Base-by-base conservation (phyloP, 2,113 vertebrate genomes). In the Ptychochromis oligacanthus region DNA sequence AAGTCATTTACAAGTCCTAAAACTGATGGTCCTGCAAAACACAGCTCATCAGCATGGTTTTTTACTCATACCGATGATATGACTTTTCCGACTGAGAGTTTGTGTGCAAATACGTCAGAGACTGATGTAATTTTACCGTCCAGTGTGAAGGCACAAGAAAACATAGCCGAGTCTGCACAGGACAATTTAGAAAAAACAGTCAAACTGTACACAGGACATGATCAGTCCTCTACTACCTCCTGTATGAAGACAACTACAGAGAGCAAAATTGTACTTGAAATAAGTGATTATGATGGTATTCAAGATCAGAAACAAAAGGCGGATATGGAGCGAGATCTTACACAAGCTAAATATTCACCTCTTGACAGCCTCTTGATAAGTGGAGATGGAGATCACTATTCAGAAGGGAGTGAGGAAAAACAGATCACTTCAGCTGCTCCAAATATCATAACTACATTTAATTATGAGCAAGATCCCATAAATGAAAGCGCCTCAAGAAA, bases 1-100 rank as follows among this genome's bases (percentile, higher is more conserved):
- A 77, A 76, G 52, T 70, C 77, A 36, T 75, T 79, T 81, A 55
- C 46, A 38, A 84, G 84, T 58, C 59, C 60, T 65, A 86, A 90
- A 87, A 80, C 31, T 13, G 57, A 49, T 43, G 49, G 55, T 82
- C 9, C 56, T 13, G 34, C 52, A 46, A 85, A 90, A 79, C 75
- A 64, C 22, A 77, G 40, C 38, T 75, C 83, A 58, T 58, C 90
- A 31, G 81, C 91, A 65, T 88, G 87, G 86, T 70, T 75, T 72
- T 90, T 86, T 4, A 40, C 31, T 24, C 12, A 79, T 6, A 34
- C 82, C 74, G 83, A 24, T 67, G 89, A 77, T 77, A 18, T 79
- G 38, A 31, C 38, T 26, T 75, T 78, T 72, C 49, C 87, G 1
- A 74, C 61, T 72, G 79, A 87, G 12, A 64, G 28, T 74, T 12